Base-by-base conservation (phyloP, 2,888 invertebrate species). In the Trissoscelio sp. region DNA sequence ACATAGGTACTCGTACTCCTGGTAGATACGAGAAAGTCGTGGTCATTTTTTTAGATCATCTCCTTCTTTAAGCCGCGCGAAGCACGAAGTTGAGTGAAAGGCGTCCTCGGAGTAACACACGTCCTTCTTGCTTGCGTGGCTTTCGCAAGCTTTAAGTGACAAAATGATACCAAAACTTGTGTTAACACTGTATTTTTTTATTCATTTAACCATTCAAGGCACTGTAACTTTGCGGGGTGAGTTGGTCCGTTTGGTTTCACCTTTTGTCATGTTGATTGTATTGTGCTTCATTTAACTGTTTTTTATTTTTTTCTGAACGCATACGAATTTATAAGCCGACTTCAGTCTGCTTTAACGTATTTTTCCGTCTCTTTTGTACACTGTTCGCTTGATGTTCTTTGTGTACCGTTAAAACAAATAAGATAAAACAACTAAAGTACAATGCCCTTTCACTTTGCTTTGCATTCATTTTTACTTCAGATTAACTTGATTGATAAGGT, bases 51-150 rank as follows among this genome's bases (percentile, higher is more conserved):
- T 64, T 16, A 48, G 4, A 28, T 11, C 4, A n/a, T 20, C 66
- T 67, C 4, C 28, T 34, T 42, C 4, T n/a, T 16, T 9, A 24
- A 34, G 18, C 48, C 37, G 70, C 62, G 62, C 51, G 51, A 51
- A 51, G 48, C 24, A 34, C 34, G 28, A 70, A 44, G 57, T 70
- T 70, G 57, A 78, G 77, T 78, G 77, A 78, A 78, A 78, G 77
- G 77, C 53, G 46, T 60, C 12, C 42, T 57, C 14, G 12, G 62
- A 7, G 55, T 55, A 16, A n/a, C 31, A 39, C 53, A 18, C 22
- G 9, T 46, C 42, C 39, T 37, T 31, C 31, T 60, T 20, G 42
- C 70, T 69, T 77, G n/a, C n/a, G n/a, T n/a, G n/a, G n/a, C n/a
- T n/a, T n/a, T 69, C 48, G 53, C 22, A 16, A 39, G n/a, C 22